These are phyloP conservation scores for Budorcas taxicolor DNA, from an alignment of 2,113 vertebrate genomes.

Conservation along the genomic window DNA sequence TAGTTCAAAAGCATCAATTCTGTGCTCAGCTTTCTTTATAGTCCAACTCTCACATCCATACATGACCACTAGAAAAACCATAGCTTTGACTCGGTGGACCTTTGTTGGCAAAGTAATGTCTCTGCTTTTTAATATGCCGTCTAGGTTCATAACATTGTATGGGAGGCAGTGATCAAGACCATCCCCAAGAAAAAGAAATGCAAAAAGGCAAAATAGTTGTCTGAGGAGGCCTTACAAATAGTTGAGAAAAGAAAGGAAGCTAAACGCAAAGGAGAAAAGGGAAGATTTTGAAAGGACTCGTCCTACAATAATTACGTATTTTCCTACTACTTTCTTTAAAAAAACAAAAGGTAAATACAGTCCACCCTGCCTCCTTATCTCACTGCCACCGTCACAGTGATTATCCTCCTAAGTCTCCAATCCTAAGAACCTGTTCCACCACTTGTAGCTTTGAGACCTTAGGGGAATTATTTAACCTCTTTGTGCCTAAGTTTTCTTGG, in stretches of 20 bases:
- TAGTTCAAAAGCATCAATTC: neutral
- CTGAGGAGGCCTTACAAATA: neutral
- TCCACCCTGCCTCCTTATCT: neutral
- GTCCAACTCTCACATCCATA: neutral
- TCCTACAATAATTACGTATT: neutral
- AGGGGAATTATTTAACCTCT: neutral
- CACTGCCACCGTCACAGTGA: neutral
- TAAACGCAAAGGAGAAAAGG: neutral
- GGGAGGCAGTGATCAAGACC: neutral
- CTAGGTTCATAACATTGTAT: neutral
- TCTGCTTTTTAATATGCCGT: neutral
- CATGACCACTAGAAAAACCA: neutral
- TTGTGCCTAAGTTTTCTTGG: neutral
- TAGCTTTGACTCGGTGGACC: neutral
- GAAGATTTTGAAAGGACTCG: neutral
- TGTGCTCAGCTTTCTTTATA: neutral
- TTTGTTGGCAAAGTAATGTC: neutral
- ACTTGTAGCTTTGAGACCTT: neutral
- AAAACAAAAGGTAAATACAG: neutral
- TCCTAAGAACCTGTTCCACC: neutral
- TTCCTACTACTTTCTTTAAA: neutral
- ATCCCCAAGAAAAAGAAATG: neutral
- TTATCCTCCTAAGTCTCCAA: neutral
- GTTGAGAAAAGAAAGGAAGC: neutral
- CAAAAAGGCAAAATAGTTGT: neutral